Evolutionary conservation across 2,888 invertebrate genomes (phyloP).

Genomic region (Dynastes maya): DNA sequence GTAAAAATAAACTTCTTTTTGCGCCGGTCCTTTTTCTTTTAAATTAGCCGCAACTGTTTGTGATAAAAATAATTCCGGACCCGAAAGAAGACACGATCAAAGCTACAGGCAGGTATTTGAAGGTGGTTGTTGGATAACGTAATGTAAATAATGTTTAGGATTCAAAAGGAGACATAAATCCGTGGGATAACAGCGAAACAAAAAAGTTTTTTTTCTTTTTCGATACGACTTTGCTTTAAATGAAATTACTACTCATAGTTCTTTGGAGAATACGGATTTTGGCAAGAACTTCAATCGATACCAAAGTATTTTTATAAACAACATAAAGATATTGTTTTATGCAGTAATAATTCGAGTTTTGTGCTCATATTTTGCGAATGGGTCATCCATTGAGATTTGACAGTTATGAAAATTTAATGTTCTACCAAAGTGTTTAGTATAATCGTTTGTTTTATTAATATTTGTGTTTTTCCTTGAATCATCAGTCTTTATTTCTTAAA

Average conservation of each 20-base stretch:
- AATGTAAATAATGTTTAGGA: slow-evolving; percentile 41
- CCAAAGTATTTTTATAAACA: slow-evolving; percentile 43
- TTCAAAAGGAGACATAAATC: slow-evolving; percentile 40
- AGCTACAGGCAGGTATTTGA: slow-evolving; percentile 40
- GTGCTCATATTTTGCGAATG: slow-evolving; percentile 9
- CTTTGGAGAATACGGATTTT: slow-evolving; percentile 41
- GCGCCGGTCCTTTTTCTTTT: slow-evolving; percentile 37
- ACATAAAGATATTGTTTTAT: slow-evolving; percentile 42
- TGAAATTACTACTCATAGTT: slow-evolving; percentile 31
- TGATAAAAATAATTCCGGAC: slow-evolving; percentile 41
- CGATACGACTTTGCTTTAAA: slow-evolving; percentile 24
- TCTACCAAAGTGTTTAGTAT: slow-evolving; percentile 18
- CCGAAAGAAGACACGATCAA: slow-evolving; percentile 28
- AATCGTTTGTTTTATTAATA: slow-evolving; percentile 35
- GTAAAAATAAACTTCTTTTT: slow-evolving; percentile 43
- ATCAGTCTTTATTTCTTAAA: too few species aligned
- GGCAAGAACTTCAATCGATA: slow-evolving; percentile 44
- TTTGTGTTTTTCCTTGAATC: neutral
- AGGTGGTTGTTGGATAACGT: slow-evolving; percentile 42
- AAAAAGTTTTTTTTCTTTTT: slow-evolving; percentile 24
- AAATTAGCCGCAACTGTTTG: slow-evolving; percentile 47
- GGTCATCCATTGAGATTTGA: slow-evolving; percentile 24
- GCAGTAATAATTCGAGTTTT: slow-evolving; percentile 17
- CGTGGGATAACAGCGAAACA: slow-evolving; percentile 37
- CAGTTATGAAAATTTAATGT: slow-evolving; percentile 22